Base-by-base conservation (phyloP, 2,113 vertebrate species). In the Nothoprocta pentlandii region DNA sequence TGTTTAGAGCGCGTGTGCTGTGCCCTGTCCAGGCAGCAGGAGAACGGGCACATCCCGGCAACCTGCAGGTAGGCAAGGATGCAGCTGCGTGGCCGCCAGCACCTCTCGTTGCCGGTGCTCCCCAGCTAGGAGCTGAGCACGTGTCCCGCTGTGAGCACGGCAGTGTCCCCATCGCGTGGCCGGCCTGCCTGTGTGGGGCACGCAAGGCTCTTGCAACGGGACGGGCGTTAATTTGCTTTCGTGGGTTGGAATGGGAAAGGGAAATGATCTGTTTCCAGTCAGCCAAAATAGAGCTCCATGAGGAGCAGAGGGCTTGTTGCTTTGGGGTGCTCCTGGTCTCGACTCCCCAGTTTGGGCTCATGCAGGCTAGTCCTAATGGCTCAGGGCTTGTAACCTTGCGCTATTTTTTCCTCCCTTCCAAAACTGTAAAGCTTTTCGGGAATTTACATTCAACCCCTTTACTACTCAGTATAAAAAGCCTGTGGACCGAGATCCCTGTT, bases 31-130 rank as follows among this genome's bases (percentile, higher is more conserved):
- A 67, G 80, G 64, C 80, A 80, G 51, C 62, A 77, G 80, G 85
- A 86, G 93, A 82, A 47, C 85, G 74, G 64, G 19, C 59, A 17
- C 16, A 15, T 80, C 51, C 76, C 88, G 46, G 32, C 36, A 87
- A 32, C 49, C 90, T 77, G 82, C 71, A 77, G 84, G 71, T 59
- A 28, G 17, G 4, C 46, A 20, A 49, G 20, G 47, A 49, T 20
- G 10, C 47, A 49, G 47, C 10, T 22, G 20, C 20, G 9, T 49
- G 47, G 46, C 46, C 7, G 16, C 46, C 16, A 16, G 46, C 46
- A 46, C 16, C 46, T 46, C 46, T 46, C 47, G 44, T 19, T 91
- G 13, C n/a, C 92, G 77, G 56, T 91, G 51, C 73, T 75, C 68
- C 74, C 36, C 80, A 83, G 30, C 20, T 3, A 21, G 59, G 58